These are phyloP conservation scores for Cynoglossus semilaevis DNA, from an alignment of 2,113 vertebrate genomes.

Conservation along the genomic window DNA sequence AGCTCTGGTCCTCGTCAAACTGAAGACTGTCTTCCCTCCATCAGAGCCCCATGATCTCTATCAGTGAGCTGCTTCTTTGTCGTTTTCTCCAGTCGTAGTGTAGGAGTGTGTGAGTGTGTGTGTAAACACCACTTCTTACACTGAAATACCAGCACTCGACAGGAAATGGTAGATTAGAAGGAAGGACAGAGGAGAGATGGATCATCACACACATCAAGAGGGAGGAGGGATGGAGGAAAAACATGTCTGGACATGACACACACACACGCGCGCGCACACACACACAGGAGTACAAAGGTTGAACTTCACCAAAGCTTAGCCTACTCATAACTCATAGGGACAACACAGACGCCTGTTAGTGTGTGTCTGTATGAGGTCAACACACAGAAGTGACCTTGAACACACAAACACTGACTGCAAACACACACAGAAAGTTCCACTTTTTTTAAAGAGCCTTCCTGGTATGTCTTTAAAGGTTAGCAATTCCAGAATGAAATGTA, in stretches of 20 bases:
- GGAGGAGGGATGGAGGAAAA: conserved; percentile 28
- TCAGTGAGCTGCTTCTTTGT: conserved; percentile 22
- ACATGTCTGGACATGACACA: conserved; percentile 58
- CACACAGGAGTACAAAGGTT: conserved; percentile 1
- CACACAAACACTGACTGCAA: too few species aligned
- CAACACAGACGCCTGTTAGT: too few species aligned
- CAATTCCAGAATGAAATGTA: too few species aligned
- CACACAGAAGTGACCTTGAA: neutral
- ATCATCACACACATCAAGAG: conserved; percentile 27
- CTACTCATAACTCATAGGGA: too few species aligned
- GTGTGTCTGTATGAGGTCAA: neutral
- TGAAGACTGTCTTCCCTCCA: conserved; percentile 10
- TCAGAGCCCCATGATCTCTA: conserved; percentile 6
- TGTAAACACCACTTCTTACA: conserved; percentile 57
- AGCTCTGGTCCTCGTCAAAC: conserved; percentile 52
- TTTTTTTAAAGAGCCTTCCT: too few species aligned
- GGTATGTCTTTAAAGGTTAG: too few species aligned
- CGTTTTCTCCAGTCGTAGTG: conserved; percentile 4
- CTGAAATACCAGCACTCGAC: conserved; percentile 44
- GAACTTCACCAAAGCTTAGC: neutral
- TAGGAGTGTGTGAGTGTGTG: conserved; percentile 32
- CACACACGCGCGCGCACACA: conserved; percentile 10
- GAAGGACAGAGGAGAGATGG: conserved; percentile 27
- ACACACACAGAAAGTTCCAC: too few species aligned
- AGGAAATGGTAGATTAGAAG: conserved; percentile 49